These are phyloP conservation scores for Dryadula phaetusa DNA, from an alignment of 2,888 invertebrate genomes.

Conservation along the genomic window DNA sequence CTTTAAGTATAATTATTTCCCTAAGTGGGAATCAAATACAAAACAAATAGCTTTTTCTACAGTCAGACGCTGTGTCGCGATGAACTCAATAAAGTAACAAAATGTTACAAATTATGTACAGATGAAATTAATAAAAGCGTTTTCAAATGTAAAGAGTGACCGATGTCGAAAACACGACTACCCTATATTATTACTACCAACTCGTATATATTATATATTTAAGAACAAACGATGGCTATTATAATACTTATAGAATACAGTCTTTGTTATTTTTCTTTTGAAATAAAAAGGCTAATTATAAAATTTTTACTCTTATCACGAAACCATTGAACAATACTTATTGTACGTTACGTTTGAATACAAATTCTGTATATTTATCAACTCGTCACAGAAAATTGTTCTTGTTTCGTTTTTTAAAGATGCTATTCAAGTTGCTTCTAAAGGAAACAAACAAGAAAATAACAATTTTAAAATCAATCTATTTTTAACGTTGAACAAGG, in stretches of 20 bases:
- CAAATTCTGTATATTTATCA: constrained; percentile 14
- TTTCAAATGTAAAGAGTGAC: background rate
- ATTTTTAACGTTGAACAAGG: background rate
- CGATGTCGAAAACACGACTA: background rate
- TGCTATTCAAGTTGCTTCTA: background rate
- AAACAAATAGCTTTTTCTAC: no score
- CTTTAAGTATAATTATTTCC: no score
- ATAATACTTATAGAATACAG: background rate
- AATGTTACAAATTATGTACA: background rate
- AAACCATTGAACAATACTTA: constrained; percentile 20
- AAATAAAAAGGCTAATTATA: constrained; percentile 12
- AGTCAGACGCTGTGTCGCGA: no score
- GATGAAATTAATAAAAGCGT: background rate
- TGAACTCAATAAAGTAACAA: background rate
- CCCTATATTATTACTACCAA: background rate
- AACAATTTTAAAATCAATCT: background rate
- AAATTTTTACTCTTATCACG: constrained; percentile 20
- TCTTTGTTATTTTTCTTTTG: constrained; percentile 5
- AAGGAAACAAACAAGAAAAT: constrained; percentile 3
- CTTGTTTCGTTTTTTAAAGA: background rate
- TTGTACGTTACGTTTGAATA: constrained; percentile 2
- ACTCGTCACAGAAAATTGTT: background rate
- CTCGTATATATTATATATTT: background rate
- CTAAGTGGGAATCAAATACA: no score
- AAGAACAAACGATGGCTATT: background rate